Base-by-base conservation (phyloP, 2,797 vertebrate species). In the Remorina albescens region DNA sequence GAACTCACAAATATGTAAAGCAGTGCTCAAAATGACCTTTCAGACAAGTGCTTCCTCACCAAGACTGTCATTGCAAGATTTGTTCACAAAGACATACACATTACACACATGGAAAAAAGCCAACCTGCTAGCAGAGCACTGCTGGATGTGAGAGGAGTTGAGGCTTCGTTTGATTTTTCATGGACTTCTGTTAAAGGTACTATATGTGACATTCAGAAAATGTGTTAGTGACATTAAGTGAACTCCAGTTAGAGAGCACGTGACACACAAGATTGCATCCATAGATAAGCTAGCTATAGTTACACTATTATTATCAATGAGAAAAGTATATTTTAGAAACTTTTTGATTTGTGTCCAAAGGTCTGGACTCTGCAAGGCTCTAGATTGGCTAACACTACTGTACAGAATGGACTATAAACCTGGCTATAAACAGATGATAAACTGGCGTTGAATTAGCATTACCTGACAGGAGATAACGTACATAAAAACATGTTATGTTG, bases 61-160 rank as follows among this genome's bases (percentile, higher is more conserved):
- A 81, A 70, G 74, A 60, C 73, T 28, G 74, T 74, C 68, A 8
- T 57, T 67, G 77, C 71, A 72, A 62, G 81, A 54, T 73, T 84
- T 74, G 66, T 81, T 83, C 75, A 88, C 86, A 86, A 91, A 81
- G 81, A 91, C 84, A 18, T 56, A 86, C 86, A 86, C 77, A 13
- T 74, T 83, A 89, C 77, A 86, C 82, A 89, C 75, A 66, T 73
- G 56, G 36, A 78, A 37, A 78, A 72, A 80, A 83, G 80, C 80
- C 32, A 57, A 69, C 75, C 76, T 12, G 6, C 72, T 57, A 78
- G 62, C 12, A 25, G 62, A 86, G 77, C 80, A 69, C 81, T 72
- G 82, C 67, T 53, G 56, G 65, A 74, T 9, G 34, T 32, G 56
- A 71, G 49, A 61, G 39, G 71, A 58, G 59, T 86, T 74, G 78